Conservation (phyloP, 2,113 vertebrate species). For the Panthera leo region DNA sequence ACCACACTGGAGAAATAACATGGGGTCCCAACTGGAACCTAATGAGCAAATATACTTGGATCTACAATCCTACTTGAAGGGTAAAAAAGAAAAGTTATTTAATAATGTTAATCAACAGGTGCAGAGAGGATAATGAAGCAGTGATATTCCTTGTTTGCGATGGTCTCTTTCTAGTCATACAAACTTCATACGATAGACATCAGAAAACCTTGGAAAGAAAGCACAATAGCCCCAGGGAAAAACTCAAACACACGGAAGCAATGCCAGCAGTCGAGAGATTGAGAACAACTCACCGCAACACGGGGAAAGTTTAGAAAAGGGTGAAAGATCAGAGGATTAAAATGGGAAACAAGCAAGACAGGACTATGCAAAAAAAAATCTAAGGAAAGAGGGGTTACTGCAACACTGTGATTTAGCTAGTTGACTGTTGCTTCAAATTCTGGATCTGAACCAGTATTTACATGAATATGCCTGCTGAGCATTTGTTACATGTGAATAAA, state of each 20-base stretch:
- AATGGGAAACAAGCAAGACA: constrained; percentile 16
- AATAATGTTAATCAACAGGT: neutral
- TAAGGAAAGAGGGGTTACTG: neutral
- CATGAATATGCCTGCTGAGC: neutral
- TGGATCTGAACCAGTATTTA: constrained; percentile 32
- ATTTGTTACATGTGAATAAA: constrained; percentile 34
- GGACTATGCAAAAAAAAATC: neutral
- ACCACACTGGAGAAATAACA: neutral
- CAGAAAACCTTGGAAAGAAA: neutral
- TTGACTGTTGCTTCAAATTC: neutral
- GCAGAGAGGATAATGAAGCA: neutral
- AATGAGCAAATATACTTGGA: neutral
- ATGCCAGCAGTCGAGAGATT: neutral
- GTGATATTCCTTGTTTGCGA: neutral
- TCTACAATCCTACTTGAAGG: neutral
- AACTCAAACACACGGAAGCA: neutral
- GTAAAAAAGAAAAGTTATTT: neutral
- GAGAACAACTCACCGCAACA: constrained; percentile 3
- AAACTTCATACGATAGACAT: neutral
- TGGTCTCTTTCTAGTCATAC: neutral
- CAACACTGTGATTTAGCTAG: neutral
- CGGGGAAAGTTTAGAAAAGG: neutral
- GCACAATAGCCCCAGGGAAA: neutral
- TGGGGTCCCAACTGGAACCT: neutral
- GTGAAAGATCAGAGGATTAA: neutral